Percentiles rank a stretch among this genome's conserved stretches.
These are phyloP conservation scores for Burhinus bistriatus DNA, from an alignment of 2,113 vertebrate species.

Conservation along the genomic window DNA sequence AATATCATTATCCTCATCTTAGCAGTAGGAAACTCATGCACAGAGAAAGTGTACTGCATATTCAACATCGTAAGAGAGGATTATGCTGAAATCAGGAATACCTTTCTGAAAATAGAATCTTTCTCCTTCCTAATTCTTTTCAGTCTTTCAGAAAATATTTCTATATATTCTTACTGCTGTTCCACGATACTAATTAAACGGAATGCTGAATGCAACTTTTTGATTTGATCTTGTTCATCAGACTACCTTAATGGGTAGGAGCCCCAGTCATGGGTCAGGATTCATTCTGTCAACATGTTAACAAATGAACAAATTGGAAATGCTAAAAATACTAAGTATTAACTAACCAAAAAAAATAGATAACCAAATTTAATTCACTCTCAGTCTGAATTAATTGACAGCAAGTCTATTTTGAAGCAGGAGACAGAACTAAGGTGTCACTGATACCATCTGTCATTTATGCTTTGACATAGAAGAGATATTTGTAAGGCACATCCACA, in stretches of 20 bases:
- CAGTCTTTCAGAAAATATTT: neutral
- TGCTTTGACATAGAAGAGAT: neutral
- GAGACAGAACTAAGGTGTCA: conserved; percentile 3
- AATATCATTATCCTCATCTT: neutral
- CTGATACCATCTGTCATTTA: neutral
- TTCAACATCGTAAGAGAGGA: neutral
- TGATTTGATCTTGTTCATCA: neutral
- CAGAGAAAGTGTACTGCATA: neutral
- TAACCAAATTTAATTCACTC: neutral
- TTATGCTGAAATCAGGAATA: neutral
- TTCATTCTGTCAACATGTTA: neutral
- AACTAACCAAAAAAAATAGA: neutral
- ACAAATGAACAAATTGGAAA: neutral
- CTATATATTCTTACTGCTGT: neutral
- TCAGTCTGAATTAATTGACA: conserved; percentile 2
- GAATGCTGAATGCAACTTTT: neutral
- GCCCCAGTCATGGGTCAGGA: neutral
- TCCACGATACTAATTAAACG: neutral
- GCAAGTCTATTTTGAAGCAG: neutral
- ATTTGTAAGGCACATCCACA: neutral
- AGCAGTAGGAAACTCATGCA: neutral
- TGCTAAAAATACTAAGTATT: neutral
- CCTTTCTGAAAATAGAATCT: neutral
- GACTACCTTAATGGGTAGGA: neutral
- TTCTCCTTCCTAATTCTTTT: neutral